Percentiles rank a stretch among this genome's conserved stretches.
These are phyloP conservation scores for Helicoverpa assulta DNA, from an alignment of 2,888 invertebrate species.

Conservation along the genomic window DNA sequence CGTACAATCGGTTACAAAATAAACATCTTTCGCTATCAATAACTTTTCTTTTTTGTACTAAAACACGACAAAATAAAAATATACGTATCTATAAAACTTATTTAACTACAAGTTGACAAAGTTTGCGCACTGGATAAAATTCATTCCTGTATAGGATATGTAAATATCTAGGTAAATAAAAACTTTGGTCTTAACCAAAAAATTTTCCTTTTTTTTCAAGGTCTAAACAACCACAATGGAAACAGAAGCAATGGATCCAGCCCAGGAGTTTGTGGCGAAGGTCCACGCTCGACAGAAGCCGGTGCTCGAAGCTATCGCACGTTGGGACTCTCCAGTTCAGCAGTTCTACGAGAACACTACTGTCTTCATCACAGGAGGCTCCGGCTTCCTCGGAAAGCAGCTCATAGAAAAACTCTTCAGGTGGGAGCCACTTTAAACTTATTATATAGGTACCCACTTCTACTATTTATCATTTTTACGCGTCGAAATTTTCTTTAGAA, in stretches of 20 bases:
- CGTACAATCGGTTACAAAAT: too few relatives aligned
- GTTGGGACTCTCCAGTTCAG: slow-evolving; percentile 43
- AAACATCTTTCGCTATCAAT: too few relatives aligned
- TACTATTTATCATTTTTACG: too few relatives aligned
- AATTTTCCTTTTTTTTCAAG: neutral
- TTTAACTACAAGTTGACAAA: too few relatives aligned
- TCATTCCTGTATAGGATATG: too few relatives aligned
- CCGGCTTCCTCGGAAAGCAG: slow-evolving; percentile 97
- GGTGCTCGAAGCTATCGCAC: slow-evolving; percentile 28
- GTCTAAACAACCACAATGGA: slow-evolving; percentile 11
- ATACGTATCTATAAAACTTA: too few relatives aligned
- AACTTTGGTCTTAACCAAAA: neutral
- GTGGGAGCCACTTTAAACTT: slow-evolving; percentile 13
- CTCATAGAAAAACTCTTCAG: slow-evolving; percentile 94
- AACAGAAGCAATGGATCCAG: slow-evolving; percentile 37
- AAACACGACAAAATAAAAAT: too few relatives aligned
- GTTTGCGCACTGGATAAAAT: too few relatives aligned
- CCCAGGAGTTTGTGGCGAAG: slow-evolving; percentile 22
- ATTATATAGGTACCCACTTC: too few relatives aligned
- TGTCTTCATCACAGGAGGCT: slow-evolving; percentile 90
- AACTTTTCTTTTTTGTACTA: too few relatives aligned
- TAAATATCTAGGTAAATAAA: too few relatives aligned
- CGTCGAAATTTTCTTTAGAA: too few relatives aligned
- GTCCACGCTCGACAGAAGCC: slow-evolving; percentile 27
- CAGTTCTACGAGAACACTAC: slow-evolving; percentile 38